phyloP scores from a whole-genome alignment of 2,113 vertebrate species.

The Pseudopodoces humilis region DNA sequence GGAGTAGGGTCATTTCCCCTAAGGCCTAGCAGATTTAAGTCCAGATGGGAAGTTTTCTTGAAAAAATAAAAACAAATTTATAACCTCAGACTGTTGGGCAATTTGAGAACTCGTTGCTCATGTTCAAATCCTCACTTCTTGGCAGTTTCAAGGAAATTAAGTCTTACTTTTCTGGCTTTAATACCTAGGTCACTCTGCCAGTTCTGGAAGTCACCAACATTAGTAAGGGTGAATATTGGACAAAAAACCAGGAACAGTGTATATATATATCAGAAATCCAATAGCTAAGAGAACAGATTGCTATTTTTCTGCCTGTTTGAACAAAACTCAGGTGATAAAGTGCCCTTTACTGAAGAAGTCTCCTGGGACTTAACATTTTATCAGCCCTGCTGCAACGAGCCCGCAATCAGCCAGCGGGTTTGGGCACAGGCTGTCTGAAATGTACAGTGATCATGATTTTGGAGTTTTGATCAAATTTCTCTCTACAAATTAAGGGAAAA shows the following conservation, averaged over 20 bases:
- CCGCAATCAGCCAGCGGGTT: neutral
- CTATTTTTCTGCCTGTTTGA: constrained; percentile 2
- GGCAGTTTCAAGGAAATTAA: neutral
- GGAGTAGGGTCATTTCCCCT: neutral
- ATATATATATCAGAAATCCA: neutral
- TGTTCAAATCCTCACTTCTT: neutral
- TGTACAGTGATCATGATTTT: neutral
- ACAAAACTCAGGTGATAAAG: neutral
- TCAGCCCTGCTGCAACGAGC: neutral
- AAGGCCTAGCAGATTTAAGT: neutral
- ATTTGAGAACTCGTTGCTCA: neutral
- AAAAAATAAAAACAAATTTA: neutral
- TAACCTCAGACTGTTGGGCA: neutral
- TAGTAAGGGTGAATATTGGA: neutral
- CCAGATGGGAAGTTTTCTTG: neutral
- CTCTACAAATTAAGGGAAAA: neutral
- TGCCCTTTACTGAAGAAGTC: neutral
- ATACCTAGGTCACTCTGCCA: neutral
- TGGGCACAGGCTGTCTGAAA: neutral
- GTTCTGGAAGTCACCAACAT: neutral
- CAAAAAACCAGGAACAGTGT: neutral
- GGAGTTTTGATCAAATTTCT: neutral
- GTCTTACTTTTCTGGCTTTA: neutral
- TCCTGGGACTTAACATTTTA: neutral
- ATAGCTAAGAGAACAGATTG: neutral